phyloP scores from a whole-genome alignment of 1,140 invertebrate genomes.

The Cydia pomonella region DNA sequence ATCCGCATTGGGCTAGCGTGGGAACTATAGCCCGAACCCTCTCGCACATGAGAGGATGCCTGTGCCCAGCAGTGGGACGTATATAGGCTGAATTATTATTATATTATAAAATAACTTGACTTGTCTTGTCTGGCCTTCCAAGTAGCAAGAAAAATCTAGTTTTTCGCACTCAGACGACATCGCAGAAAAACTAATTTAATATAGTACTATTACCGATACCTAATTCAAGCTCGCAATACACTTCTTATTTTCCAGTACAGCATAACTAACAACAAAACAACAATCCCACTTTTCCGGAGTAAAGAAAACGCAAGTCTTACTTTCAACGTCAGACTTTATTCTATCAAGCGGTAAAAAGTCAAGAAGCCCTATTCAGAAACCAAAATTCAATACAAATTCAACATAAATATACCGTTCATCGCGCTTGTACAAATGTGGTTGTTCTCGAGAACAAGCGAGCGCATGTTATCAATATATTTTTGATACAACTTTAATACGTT shows the following conservation, averaged over 20 bases:
- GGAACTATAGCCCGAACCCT: no score
- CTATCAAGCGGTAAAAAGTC: constrained; percentile 10
- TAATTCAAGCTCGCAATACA: neutral
- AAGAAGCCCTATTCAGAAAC: neutral
- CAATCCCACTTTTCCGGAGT: neutral
- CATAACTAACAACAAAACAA: neutral
- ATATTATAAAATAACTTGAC: no score
- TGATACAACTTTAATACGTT: neutral
- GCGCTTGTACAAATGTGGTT: neutral
- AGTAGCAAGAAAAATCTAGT: no score
- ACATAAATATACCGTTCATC: neutral
- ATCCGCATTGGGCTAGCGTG: no score
- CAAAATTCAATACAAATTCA: neutral
- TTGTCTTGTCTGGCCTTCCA: no score
- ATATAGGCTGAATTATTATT: no score
- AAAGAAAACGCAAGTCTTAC: constrained; percentile 15
- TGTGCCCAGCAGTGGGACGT: no score
- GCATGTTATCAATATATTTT: neutral
- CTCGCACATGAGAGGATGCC: no score
- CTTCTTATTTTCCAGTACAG: neutral
- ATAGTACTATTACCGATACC: no score
- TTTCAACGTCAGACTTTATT: constrained; percentile 14
- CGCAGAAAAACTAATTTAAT: no score
- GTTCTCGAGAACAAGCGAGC: neutral
- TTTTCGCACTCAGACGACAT: no score